These are phyloP conservation scores for Apamea sordens DNA, from an alignment of 2,888 invertebrate genomes.

Conservation along the genomic window DNA sequence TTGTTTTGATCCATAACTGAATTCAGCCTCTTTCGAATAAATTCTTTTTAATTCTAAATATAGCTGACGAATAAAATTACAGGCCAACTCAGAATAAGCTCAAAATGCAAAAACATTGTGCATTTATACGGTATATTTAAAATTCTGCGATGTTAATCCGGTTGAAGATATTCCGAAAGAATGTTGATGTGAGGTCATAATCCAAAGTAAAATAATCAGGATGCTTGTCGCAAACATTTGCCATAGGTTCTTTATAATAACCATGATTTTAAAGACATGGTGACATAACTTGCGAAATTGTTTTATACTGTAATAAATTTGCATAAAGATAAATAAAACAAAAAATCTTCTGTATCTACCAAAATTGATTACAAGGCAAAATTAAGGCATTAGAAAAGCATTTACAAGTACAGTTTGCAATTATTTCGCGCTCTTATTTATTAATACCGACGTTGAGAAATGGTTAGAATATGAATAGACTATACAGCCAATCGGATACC, in stretches of 20 bases:
- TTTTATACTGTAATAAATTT: neutral
- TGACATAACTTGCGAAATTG: neutral
- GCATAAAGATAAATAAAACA: neutral
- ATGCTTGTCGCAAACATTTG: constrained; percentile 50
- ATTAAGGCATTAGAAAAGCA: constrained; percentile 33
- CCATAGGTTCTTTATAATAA: constrained; percentile 24
- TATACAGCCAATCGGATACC: constrained; percentile 55
- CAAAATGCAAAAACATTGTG: constrained; percentile 22
- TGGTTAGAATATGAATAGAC: constrained; percentile 53
- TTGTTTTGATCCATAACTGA: too few relatives aligned
- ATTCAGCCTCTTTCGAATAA: neutral
- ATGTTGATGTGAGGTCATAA: constrained; percentile 50
- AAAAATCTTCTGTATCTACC: neutral
- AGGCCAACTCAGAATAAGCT: neutral
- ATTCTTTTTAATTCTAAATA: neutral
- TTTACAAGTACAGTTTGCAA: constrained; percentile 44
- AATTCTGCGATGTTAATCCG: constrained; percentile 32
- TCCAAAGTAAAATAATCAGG: constrained; percentile 36
- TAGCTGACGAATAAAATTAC: neutral
- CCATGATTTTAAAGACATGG: constrained; percentile 22
- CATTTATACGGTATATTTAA: constrained; percentile 45
- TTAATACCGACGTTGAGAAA: constrained; percentile 63
- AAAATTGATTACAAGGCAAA: constrained; percentile 43
- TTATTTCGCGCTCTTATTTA: constrained; percentile 52
- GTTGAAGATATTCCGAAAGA: constrained; percentile 42